These are phyloP conservation scores for Helobdella robusta DNA, from an alignment of 2,888 invertebrate genomes.

Conservation along the genomic window DNA sequence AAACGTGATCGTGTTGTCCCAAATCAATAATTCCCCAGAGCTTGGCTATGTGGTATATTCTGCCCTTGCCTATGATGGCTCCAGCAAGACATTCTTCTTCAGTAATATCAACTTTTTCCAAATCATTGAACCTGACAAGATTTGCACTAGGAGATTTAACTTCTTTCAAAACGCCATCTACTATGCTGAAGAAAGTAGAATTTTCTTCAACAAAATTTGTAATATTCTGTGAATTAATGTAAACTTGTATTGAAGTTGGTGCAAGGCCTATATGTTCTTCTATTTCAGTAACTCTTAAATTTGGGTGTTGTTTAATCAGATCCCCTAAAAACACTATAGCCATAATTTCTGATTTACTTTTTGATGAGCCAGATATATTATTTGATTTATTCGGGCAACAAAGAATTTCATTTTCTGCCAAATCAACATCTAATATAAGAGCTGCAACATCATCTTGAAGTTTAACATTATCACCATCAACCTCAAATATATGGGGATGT, in stretches of 20 bases:
- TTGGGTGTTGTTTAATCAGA: slow-evolving; percentile 23
- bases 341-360: slow-evolving; percentile 22
- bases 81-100: slow-evolving; percentile 21
- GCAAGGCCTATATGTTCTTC: slow-evolving; percentile 17
- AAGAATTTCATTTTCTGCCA: slow-evolving; percentile 17
- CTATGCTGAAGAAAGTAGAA: slow-evolving; percentile 21
- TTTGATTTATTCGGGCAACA: slow-evolving; percentile 7
- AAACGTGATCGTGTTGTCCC: slow-evolving; percentile 27
- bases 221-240: slow-evolving; percentile 19
- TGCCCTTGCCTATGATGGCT: slow-evolving; percentile 22
- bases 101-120: slow-evolving; percentile 21
- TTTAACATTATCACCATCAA: slow-evolving; percentile 19
- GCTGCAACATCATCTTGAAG: slow-evolving; percentile 28
- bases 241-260: slow-evolving; percentile 17
- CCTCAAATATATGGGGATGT: slow-evolving; percentile 29
- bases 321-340: slow-evolving; percentile 25
- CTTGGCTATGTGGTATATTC: slow-evolving; percentile 26
- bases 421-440: slow-evolving; percentile 20
- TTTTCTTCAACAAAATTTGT: slow-evolving; percentile 21
- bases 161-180: slow-evolving; percentile 17
- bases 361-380: neutral
- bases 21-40: slow-evolving; percentile 28
- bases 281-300: slow-evolving; percentile 14
- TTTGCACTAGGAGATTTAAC: neutral
- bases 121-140: slow-evolving; percentile 16